Percentiles rank a stretch among this genome's conserved stretches.
Evolutionary conservation across 2,888 invertebrate genomes (phyloP).

Genomic region (Gymnocheta viridis): DNA sequence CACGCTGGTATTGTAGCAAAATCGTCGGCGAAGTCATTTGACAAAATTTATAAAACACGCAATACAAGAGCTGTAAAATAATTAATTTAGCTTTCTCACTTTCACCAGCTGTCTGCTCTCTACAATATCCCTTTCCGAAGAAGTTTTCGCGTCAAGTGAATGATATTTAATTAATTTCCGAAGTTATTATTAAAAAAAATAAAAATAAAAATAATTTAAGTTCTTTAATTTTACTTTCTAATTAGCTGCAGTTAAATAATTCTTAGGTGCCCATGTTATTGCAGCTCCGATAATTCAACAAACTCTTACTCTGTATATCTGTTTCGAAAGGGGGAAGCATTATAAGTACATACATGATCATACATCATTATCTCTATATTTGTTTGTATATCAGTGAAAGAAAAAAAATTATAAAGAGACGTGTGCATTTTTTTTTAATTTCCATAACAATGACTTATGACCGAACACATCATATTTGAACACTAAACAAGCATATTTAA

Average conservation of each 20-base stretch:
- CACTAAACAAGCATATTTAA: slow-evolving; percentile 51
- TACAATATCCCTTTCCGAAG: too few species aligned
- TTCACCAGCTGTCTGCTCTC: too few species aligned
- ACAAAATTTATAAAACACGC: too few species aligned
- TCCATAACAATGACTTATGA: slow-evolving; percentile 76
- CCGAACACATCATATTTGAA: slow-evolving; percentile 72
- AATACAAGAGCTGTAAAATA: too few species aligned
- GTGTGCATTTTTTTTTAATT: slow-evolving; percentile 18
- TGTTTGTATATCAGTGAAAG: slow-evolving; percentile 17
- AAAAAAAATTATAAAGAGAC: slow-evolving; percentile 5
- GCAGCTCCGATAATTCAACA: not conserved
- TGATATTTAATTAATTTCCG: too few species aligned
- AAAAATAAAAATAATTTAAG: too few species aligned
- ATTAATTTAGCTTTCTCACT: too few species aligned
- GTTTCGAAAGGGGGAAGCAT: slow-evolving; percentile 47
- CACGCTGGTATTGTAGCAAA: too few species aligned
- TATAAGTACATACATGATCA: slow-evolving; percentile 45
- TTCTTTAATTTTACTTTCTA: too few species aligned
- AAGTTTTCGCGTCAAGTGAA: too few species aligned
- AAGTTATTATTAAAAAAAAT: too few species aligned
- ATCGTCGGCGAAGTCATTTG: too few species aligned
- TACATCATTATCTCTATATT: slow-evolving; percentile 56
- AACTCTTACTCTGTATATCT: slow-evolving; percentile 28
- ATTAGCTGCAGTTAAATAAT: not conserved
- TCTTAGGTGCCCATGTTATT: not conserved